Percentiles rank a stretch among this genome's conserved stretches.
These are phyloP conservation scores for Sylvia atricapilla DNA, from an alignment of 2,113 vertebrate genomes.

Conservation along the genomic window DNA sequence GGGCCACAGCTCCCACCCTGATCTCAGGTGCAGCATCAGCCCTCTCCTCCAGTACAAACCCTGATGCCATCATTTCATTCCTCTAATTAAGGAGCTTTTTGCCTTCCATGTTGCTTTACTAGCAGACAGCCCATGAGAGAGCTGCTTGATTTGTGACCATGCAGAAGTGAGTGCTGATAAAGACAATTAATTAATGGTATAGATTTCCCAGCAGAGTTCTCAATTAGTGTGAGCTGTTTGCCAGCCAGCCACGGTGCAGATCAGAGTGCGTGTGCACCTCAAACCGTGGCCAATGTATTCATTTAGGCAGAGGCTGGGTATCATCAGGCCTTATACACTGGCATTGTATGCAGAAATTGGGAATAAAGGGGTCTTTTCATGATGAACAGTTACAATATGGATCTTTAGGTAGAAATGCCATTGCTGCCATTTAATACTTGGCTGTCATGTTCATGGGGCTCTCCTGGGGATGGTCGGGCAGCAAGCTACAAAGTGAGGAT, in stretches of 20 bases:
- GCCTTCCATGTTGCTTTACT: not conserved
- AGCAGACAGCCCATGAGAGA: not conserved
- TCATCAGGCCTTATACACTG: not conserved
- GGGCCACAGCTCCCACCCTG: not conserved
- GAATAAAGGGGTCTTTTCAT: not conserved
- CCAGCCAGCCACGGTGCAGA: accelerated
- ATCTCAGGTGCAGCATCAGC: not conserved
- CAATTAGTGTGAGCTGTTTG: not conserved
- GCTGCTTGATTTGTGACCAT: not conserved
- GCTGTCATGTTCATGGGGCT: accelerated
- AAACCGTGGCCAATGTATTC: accelerated
- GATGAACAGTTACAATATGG: accelerated
- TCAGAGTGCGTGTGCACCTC: accelerated
- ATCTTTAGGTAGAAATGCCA: not conserved
- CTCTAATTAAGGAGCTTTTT: not conserved
- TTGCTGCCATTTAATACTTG: not conserved
- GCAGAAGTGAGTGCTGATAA: not conserved
- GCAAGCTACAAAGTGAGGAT: not conserved
- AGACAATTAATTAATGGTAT: constrained; percentile 5
- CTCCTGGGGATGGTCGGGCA: not conserved
- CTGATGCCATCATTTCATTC: accelerated
- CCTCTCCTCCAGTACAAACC: not conserved
- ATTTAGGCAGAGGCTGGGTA: not conserved
- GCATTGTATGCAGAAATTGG: not conserved
- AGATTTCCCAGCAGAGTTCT: constrained; percentile 36